Base-by-base conservation (phyloP, 2,888 invertebrate genomes). In the Charanyca ferruginea region DNA sequence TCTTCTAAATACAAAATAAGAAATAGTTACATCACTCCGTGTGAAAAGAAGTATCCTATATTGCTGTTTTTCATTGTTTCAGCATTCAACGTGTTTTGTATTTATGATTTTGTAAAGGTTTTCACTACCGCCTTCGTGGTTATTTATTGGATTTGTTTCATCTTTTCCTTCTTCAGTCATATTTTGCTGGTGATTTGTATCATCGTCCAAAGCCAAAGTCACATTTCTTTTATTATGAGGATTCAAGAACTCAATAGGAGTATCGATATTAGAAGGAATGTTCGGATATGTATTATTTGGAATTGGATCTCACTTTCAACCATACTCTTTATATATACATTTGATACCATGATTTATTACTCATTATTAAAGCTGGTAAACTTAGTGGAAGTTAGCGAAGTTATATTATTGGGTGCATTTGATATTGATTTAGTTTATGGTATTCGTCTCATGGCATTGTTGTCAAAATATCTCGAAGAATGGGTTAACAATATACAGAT, bases 1-100 rank as follows among this genome's bases (percentile, higher is more conserved):
- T 23, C 18, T 11, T 41, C 48, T 1, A 63, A 66, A 47, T 66
- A 45, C 23, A 66, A 66, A 68, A 55, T 66, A 7, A 48, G 22
- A 23, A 9, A 47, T 0, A 1, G 7, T 13, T 32, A n/a, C n/a
- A 67, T 67, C 11, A 41, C 16, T 18, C 16, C 16, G 0, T 20
- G 38, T 32, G 47, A 66, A 11, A 66, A 55, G 9, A 66, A 68
- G 2, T 68, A 45, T 47, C 47, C 2, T 0, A n/a, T 67, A 11
- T 2, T 51, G 0, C 0, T 35, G 0, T 51, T 25, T 4, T 11
- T 25, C 0, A 7, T 11, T 7, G 0, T 35, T 23, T 20, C 9
- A 7, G 16, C 51, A 18, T 4, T 35, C 1, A n/a, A 35, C 7
- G 2, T 20, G 7, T 3, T 25, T 7, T 9, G 4, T 20, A 7